phyloP scores from a whole-genome alignment of 2,888 invertebrate genomes.

The Amiota mariae region DNA sequence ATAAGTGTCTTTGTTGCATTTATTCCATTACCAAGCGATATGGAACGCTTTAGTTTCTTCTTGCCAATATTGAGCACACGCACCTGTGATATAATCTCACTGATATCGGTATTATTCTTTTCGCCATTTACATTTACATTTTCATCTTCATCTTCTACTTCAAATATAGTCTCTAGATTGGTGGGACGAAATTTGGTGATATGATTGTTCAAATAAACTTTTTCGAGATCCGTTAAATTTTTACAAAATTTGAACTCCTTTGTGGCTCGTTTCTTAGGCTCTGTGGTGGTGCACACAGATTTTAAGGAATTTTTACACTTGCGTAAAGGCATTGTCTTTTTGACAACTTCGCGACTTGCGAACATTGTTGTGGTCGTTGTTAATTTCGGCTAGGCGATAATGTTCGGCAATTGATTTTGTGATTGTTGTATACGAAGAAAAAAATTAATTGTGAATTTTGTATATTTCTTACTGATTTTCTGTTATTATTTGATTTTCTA shows the following conservation, averaged over 20 bases:
- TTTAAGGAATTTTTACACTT: conserved; percentile 65
- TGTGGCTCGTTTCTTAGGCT: conserved; percentile 57
- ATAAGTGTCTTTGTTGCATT: conserved; percentile 64
- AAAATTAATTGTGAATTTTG: neutral
- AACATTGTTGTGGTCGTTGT: too few species aligned
- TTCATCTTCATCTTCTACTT: conserved; percentile 62
- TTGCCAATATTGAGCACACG: conserved; percentile 61
- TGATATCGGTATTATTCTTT: conserved; percentile 44
- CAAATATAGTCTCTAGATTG: conserved; percentile 69
- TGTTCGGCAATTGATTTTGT: too few species aligned
- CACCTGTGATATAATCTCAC: conserved; percentile 53
- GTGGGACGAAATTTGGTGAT: conserved; percentile 67
- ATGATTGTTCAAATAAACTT: conserved; percentile 65
- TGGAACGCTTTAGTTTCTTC: conserved; percentile 63
- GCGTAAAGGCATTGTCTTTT: conserved; percentile 57
- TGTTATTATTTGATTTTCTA: conserved; percentile 46
- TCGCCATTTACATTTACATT: conserved; percentile 51
- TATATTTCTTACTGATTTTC: conserved; percentile 59
- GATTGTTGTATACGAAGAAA: too few species aligned
- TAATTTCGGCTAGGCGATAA: too few species aligned
- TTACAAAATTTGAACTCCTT: conserved; percentile 15
- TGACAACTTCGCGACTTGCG: too few species aligned
- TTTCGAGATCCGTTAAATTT: conserved; percentile 56
- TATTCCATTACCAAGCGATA: conserved; percentile 66
- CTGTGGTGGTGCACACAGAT: conserved; percentile 64